Evolutionary conservation across 1,140 invertebrate species (phyloP).

Genomic region (Grapholita molesta): DNA sequence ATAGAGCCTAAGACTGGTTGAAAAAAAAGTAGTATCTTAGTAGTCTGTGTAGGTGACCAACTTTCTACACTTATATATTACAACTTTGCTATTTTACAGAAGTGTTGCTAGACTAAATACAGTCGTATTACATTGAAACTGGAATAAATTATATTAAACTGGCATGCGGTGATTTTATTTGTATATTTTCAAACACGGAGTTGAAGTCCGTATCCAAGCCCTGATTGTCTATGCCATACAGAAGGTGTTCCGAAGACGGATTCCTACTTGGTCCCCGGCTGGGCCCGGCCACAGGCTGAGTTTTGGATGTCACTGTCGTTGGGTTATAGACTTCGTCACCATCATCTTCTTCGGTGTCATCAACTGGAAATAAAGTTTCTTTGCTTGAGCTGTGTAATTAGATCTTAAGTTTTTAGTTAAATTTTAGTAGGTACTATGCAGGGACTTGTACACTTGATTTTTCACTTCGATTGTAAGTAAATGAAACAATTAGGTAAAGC

Average conservation of each 20-base stretch:
- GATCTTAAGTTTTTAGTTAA: no score
- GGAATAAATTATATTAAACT: conserved; percentile 55
- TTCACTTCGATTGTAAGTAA: no score
- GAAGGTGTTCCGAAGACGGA: conserved; percentile 63
- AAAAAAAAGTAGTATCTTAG: no score
- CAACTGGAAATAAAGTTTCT: conserved; percentile 50
- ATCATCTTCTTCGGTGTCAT: conserved; percentile 66
- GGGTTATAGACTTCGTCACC: conserved; percentile 75
- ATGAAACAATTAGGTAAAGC: no score
- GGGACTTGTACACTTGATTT: no score
- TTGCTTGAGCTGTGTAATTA: no score
- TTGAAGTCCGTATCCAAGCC: conserved; percentile 77
- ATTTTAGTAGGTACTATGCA: no score
- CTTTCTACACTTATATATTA: no score
- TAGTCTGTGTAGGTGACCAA: no score
- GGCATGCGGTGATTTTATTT: conserved; percentile 68
- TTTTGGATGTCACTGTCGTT: conserved; percentile 60
- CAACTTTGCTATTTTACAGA: no score
- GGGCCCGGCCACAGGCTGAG: conserved; percentile 57
- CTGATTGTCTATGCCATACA: conserved; percentile 75
- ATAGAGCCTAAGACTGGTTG: no score
- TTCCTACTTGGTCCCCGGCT: conserved; percentile 71
- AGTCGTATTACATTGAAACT: conserved; percentile 12
- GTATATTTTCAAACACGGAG: conserved; percentile 76
- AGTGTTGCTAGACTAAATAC: no score